Percentiles rank a stretch among this genome's conserved stretches.
These are phyloP conservation scores for Aplocera efformata DNA, from an alignment of 2,888 invertebrate species.

Conservation along the genomic window DNA sequence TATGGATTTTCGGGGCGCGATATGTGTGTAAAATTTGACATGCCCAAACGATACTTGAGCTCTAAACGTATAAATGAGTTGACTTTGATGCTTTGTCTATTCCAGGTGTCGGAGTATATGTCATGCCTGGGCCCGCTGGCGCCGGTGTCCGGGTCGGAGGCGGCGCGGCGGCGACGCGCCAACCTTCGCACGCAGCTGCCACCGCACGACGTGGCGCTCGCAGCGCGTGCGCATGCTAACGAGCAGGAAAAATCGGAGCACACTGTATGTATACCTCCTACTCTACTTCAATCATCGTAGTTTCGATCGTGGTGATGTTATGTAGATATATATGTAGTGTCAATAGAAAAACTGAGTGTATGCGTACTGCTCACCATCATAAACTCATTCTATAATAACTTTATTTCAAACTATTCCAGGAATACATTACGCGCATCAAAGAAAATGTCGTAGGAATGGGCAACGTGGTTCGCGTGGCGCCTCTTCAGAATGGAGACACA, in stretches of 20 bases:
- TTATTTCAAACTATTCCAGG: constrained; percentile 44
- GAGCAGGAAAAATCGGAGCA: constrained; percentile 75
- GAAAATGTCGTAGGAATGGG: constrained; percentile 88
- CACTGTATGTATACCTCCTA: constrained; percentile 56
- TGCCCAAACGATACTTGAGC: too few relatives aligned
- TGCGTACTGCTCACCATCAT: too few relatives aligned
- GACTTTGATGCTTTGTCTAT: too few relatives aligned
- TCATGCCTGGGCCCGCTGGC: constrained; percentile 85
- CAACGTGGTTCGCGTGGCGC: constrained; percentile 83
- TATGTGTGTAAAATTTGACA: too few relatives aligned
- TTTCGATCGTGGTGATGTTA: too few relatives aligned
- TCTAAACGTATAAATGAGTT: too few relatives aligned
- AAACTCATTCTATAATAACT: too few relatives aligned
- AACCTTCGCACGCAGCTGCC: constrained; percentile 92
- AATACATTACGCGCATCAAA: constrained; percentile 80
- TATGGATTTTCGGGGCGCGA: too few relatives aligned
- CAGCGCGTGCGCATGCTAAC: constrained; percentile 61
- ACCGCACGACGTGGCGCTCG: constrained; percentile 87
- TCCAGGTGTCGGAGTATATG: constrained; percentile 81
- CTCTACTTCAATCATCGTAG: too few relatives aligned
- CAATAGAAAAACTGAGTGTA: too few relatives aligned
- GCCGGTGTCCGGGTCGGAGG: constrained; percentile 90
- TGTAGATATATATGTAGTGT: too few relatives aligned
- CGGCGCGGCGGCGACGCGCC: constrained; percentile 88
- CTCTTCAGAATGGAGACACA: constrained; percentile 69